Evolutionary conservation across 2,113 vertebrate genomes (phyloP).

Genomic region (Lophura nycthemera): DNA sequence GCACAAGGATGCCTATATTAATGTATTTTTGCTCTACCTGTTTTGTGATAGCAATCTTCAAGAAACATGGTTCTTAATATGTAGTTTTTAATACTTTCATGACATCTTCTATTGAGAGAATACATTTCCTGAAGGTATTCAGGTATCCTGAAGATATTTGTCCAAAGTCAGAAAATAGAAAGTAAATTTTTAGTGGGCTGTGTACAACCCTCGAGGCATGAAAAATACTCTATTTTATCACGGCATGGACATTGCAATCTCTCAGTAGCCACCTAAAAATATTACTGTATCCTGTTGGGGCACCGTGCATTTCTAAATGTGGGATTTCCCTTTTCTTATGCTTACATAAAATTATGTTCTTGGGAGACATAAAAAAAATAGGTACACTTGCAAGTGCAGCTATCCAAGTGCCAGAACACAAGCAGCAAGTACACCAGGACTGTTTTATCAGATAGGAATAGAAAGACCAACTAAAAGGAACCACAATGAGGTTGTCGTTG

Average conservation of each 20-base stretch:
- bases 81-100: background rate
- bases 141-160: background rate
- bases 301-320: background rate
- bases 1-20: background rate
- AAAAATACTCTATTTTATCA: background rate
- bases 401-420: background rate
- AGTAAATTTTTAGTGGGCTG: background rate
- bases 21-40: background rate
- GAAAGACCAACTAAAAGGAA: background rate
- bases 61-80: background rate
- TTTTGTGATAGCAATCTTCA: background rate
- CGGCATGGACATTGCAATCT: background rate
- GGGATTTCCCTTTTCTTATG: background rate
- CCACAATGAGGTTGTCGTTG: background rate
- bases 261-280: background rate
- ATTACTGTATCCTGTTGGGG: background rate
- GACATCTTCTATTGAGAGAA: background rate
- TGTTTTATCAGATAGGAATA: background rate
- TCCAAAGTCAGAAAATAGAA: background rate
- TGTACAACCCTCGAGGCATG: background rate
- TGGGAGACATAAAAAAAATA: background rate
- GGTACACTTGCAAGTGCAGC: accelerated
- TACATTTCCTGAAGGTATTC: no score
- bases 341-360: background rate
- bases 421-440: background rate